Percentiles rank a stretch among this genome's conserved stretches.
Evolutionary conservation across 2,888 invertebrate genomes (phyloP).

Genomic region (Onthophagus sagittarius): DNA sequence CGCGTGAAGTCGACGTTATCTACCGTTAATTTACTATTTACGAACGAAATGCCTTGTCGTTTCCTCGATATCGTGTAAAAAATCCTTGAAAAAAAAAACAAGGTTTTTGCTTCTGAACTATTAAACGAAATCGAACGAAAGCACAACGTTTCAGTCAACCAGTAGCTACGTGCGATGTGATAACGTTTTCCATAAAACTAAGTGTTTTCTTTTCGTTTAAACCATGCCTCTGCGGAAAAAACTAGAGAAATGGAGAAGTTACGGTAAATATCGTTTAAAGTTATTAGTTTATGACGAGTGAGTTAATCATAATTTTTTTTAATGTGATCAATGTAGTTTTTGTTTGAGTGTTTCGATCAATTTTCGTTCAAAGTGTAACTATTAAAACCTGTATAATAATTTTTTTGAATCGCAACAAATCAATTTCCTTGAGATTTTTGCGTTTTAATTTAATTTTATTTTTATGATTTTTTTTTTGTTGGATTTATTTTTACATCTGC

Average conservation of each 20-base stretch:
- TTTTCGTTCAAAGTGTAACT: not conserved
- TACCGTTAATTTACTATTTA: not conserved
- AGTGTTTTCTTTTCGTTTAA: not conserved
- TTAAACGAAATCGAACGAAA: not conserved
- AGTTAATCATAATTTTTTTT: not conserved
- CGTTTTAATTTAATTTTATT: not conserved
- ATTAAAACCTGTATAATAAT: not conserved
- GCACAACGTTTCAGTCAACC: not conserved
- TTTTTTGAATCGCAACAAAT: not conserved
- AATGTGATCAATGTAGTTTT: not conserved
- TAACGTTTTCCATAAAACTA: not conserved
- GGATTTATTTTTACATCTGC: no score
- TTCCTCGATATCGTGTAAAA: not conserved
- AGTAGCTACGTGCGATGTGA: not conserved
- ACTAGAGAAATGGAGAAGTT: conserved; percentile 8
- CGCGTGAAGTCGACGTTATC: not conserved
- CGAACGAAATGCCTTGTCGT: not conserved
- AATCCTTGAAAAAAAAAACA: not conserved
- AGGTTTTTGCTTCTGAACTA: not conserved
- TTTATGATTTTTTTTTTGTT: not conserved
- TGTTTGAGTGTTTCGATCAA: not conserved
- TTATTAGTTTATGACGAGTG: not conserved
- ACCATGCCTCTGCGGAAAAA: not conserved
- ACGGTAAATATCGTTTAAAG: not conserved
- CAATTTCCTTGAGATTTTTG: not conserved